Percentiles rank a stretch among this genome's conserved stretches.
These are phyloP conservation scores for Dasyprocta punctata DNA, from an alignment of 2,113 vertebrate species.

Conservation along the genomic window DNA sequence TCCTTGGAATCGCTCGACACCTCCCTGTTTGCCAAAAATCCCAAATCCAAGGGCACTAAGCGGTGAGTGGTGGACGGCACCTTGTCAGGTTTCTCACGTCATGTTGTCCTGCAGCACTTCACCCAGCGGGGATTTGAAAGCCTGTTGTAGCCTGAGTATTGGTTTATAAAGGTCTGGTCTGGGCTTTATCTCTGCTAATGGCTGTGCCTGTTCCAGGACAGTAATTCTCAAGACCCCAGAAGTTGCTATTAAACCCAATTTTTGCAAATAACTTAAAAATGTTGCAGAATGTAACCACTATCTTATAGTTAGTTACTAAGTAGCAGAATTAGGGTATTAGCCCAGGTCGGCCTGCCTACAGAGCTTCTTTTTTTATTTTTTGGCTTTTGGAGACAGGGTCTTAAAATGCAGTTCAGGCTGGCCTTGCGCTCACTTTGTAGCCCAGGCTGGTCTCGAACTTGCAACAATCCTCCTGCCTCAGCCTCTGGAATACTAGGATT, in stretches of 20 bases:
- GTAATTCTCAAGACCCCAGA: not conserved
- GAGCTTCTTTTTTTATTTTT: not conserved
- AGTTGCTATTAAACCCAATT: not conserved
- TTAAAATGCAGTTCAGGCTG: too few species aligned
- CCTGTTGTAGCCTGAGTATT: not conserved
- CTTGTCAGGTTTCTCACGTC: not conserved
- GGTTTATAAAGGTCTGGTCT: not conserved
- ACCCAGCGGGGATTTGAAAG: not conserved
- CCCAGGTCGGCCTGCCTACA: not conserved
- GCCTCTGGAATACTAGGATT: too few species aligned
- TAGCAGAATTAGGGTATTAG: not conserved
- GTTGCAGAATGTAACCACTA: not conserved
- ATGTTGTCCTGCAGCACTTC: not conserved
- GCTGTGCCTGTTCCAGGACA: not conserved
- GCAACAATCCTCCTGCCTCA: too few species aligned
- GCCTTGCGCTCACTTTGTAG: too few species aligned
- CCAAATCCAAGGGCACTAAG: constrained; percentile 97
- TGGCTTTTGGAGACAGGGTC: too few species aligned
- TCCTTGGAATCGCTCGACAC: constrained; percentile 95
- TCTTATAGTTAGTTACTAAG: not conserved
- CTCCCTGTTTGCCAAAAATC: constrained; percentile 97
- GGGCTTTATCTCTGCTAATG: not conserved
- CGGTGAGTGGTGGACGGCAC: constrained; percentile 85
- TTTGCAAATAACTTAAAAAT: not conserved
- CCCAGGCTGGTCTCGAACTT: too few species aligned